A percentile compares a stretch with the other conserved stretches of the same genome.
Evolutionary conservation across 1,140 invertebrate genomes (phyloP).

Genomic region (Gryllus bimaculatus): DNA sequence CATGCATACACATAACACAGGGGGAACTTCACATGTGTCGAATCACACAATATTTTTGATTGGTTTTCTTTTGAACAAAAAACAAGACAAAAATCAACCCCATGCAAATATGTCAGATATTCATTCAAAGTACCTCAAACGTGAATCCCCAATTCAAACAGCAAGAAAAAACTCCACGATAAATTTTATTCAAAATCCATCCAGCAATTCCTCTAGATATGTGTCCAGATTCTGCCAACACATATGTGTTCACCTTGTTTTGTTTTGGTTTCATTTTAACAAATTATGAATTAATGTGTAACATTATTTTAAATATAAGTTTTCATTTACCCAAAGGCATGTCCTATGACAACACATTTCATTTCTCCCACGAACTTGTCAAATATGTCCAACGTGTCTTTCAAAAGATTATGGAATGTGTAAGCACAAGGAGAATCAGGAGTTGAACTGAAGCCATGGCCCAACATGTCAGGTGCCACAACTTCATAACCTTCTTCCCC

Average conservation of each 20-base stretch:
- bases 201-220: neutral
- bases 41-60: no score
- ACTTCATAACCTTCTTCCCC: constrained; percentile 51
- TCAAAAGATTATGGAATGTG: constrained; percentile 51
- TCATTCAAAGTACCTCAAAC: neutral
- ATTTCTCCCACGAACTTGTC: constrained; percentile 44
- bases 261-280: no score
- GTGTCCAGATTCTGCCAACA: neutral
- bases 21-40: no score
- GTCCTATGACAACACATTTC: constrained; percentile 45
- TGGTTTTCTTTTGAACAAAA: no score
- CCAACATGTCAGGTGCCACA: constrained; percentile 59
- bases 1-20: no score
- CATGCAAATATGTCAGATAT: neutral
- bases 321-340: constrained; percentile 49
- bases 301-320: no score
- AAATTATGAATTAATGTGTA: no score
- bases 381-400: constrained; percentile 51
- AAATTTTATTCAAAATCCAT: neutral
- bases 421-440: constrained; percentile 49
- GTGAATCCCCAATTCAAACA: neutral
- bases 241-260: no score
- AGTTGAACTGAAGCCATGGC: constrained; percentile 59
- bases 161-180: neutral
- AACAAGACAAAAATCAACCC: no score